Conservation (phyloP, 2,888 invertebrate genomes). For the Parnassius glacialis region DNA sequence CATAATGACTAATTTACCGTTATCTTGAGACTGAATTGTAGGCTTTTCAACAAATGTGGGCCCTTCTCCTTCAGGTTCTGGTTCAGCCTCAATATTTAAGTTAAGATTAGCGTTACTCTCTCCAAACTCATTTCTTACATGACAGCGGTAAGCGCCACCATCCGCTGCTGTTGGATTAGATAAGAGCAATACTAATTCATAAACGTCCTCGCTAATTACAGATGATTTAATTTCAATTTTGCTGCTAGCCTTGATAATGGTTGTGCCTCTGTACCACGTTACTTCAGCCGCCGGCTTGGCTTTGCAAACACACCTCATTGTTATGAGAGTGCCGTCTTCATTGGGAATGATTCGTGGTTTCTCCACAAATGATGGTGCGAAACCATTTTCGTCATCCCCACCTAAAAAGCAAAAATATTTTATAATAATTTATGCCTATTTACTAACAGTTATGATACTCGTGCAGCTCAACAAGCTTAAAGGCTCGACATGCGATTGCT, state of each 20-base stretch:
- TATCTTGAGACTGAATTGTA: conserved; percentile 88
- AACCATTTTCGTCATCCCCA: conserved; percentile 95
- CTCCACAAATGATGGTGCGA: conserved; percentile 98
- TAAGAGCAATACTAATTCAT: conserved; percentile 88
- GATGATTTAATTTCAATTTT: conserved; percentile 91
- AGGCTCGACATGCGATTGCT: conserved; percentile 72
- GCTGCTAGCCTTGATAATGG: conserved; percentile 90
- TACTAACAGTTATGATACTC: conserved; percentile 32
- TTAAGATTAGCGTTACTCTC: conserved; percentile 98
- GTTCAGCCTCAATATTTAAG: conserved; percentile 97
- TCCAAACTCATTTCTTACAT: conserved; percentile 96
- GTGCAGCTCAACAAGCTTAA: conserved; percentile 69
- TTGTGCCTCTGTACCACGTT: conserved; percentile 96
- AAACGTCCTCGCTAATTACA: conserved; percentile 90
- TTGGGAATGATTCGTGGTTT: conserved; percentile 99
- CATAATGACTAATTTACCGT: conserved; percentile 75
- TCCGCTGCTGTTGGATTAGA: conserved; percentile 77
- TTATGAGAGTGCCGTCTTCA: conserved; percentile 97
- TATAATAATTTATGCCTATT: conserved; percentile 2
- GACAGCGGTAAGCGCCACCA: conserved; percentile 87
- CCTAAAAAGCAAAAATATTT: conserved; percentile 76
- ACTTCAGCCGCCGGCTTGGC: conserved; percentile 97
- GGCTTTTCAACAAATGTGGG: conserved; percentile 97
- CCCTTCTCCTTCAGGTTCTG: conserved; percentile 95
- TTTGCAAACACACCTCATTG: conserved; percentile 97